Evolutionary conservation across 2,888 invertebrate genomes (phyloP).

Genomic region (Sceliomorpha sp.): DNA sequence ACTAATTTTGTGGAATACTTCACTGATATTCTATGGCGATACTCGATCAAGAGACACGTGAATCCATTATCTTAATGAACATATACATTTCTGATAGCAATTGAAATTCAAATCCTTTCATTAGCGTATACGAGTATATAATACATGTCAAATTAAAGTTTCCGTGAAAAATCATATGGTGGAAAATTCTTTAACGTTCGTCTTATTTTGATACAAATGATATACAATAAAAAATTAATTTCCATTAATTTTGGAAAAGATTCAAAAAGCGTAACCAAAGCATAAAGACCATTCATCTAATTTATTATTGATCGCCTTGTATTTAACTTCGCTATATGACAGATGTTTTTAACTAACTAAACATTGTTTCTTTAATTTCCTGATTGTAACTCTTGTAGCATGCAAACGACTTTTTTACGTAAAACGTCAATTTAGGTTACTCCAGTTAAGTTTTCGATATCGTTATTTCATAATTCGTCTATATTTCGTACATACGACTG

Average conservation of each 20-base stretch:
- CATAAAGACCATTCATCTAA: too few relatives aligned
- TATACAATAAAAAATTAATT: too few relatives aligned
- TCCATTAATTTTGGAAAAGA: too few relatives aligned
- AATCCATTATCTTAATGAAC: constrained; percentile 16
- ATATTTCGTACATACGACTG: constrained; percentile 19
- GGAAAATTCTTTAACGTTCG: not conserved
- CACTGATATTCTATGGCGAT: constrained; percentile 24
- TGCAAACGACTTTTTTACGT: too few relatives aligned
- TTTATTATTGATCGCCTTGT: too few relatives aligned
- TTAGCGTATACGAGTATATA: constrained; percentile 25
- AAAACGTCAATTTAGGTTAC: too few relatives aligned
- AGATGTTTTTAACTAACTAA: too few relatives aligned
- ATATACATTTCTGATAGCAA: constrained; percentile 23
- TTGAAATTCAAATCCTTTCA: constrained; percentile 31
- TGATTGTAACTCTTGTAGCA: too few relatives aligned
- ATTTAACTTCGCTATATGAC: too few relatives aligned
- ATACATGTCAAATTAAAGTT: not conserved
- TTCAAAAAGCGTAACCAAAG: too few relatives aligned
- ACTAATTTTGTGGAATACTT: too few relatives aligned
- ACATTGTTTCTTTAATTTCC: too few relatives aligned
- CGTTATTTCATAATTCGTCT: constrained; percentile 21
- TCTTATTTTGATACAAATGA: not conserved
- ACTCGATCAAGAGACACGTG: constrained; percentile 29
- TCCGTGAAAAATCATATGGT: not conserved
- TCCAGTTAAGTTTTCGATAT: constrained; percentile 2